phyloP scores from a whole-genome alignment of 2,888 invertebrate genomes.

The Metacarcinus magister region DNA sequence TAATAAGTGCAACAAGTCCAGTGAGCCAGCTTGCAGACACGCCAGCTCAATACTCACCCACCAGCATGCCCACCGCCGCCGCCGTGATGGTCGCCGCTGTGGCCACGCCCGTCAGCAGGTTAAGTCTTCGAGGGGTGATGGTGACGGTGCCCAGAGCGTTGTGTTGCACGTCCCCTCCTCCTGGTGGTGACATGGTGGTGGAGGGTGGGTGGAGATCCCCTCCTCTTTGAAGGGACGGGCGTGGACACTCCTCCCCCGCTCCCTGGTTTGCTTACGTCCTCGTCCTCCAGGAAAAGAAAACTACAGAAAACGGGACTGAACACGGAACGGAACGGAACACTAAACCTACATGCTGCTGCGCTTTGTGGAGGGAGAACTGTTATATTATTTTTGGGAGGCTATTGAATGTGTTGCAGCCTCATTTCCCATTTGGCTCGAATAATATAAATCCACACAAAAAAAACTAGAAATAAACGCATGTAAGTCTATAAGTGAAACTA shows the following conservation, averaged over 20 bases:
- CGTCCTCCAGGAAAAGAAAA: background rate
- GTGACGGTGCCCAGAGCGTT: background rate
- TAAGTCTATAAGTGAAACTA: background rate
- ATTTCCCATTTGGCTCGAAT: background rate
- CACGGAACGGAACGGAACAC: too few species aligned
- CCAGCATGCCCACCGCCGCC: conserved; percentile 58
- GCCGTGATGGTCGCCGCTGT: conserved; percentile 38
- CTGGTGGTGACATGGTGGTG: background rate
- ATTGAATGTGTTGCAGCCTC: background rate
- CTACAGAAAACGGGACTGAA: background rate
- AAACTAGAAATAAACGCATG: background rate
- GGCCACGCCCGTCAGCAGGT: conserved; percentile 49
- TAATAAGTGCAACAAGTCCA: background rate
- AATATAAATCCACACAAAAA: background rate
- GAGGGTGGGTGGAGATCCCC: background rate
- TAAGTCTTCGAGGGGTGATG: conserved; percentile 45
- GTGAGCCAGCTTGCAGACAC: background rate
- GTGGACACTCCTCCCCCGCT: background rate
- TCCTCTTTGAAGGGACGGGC: background rate
- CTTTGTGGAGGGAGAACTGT: background rate
- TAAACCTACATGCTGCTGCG: too few species aligned
- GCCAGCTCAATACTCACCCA: conserved; percentile 65
- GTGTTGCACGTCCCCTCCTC: conserved; percentile 50
- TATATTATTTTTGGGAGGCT: background rate
- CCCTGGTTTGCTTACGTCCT: conserved; percentile 52